phyloP scores from a whole-genome alignment of 2,888 invertebrate species.

The Platycnemis pennipes region DNA sequence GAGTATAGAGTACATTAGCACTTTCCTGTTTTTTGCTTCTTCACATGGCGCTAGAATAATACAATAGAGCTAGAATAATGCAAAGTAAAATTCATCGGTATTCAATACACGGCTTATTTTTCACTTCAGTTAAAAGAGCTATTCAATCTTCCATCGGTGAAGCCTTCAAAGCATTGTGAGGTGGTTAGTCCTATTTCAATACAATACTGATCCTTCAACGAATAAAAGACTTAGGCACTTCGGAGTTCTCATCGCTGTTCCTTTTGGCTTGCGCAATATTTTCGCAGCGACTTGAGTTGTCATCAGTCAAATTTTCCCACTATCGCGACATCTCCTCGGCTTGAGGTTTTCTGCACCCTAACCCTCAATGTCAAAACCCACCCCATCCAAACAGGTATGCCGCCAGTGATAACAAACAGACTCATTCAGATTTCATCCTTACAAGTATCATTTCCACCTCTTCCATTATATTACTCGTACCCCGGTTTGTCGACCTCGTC shows the following conservation, averaged over 20 bases:
- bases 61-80: no score
- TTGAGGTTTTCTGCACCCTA: conserved; percentile 28
- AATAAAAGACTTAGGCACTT: no score
- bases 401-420: conserved; percentile 59
- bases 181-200: no score
- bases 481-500: background rate
- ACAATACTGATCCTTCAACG: no score
- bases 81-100: no score
- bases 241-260: background rate
- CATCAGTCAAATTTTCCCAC: conserved; percentile 34
- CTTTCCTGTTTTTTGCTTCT: background rate
- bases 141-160: no score
- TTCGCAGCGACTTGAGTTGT: background rate
- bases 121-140: no score
- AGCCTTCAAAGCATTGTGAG: no score
- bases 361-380: conserved; percentile 19
- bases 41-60: background rate
- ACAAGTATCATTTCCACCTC: conserved; percentile 65
- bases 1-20: background rate
- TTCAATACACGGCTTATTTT: no score
- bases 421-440: background rate
- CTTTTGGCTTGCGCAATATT: background rate
- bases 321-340: conserved; percentile 32
- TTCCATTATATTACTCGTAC: conserved; percentile 11
- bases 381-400: conserved; percentile 60